These are phyloP conservation scores for Eurystomus glaucurus DNA, from an alignment of 2,797 vertebrate genomes.

Conservation along the genomic window DNA sequence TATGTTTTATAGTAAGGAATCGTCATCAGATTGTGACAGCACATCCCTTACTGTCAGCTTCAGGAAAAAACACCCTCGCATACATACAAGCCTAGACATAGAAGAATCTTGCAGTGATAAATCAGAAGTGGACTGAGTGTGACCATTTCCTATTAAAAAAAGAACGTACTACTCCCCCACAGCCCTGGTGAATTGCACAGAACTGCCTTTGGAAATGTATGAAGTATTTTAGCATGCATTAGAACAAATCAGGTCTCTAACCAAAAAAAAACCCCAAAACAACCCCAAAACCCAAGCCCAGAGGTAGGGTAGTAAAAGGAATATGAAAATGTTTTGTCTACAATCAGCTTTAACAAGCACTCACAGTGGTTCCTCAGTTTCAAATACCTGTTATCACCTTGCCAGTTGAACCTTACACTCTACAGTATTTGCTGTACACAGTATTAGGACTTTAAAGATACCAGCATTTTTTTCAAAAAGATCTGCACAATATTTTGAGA, in stretches of 20 bases:
- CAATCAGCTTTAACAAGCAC: neutral
- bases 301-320: neutral
- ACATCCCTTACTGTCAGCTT: neutral
- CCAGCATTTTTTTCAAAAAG: neutral
- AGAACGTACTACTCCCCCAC: neutral
- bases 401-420: neutral
- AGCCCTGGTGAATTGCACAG: neutral
- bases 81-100: neutral
- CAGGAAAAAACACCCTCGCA: neutral
- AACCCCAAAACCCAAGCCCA: neutral
- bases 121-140: neutral
- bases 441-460: neutral
- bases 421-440: neutral
- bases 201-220: neutral
- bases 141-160: neutral
- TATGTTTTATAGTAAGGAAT: neutral
- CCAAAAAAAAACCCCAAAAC: rapidly evolving
- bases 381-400: neutral
- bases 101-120: neutral
- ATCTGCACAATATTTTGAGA: neutral
- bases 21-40: neutral
- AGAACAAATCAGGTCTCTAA: neutral
- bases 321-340: neutral
- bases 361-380: neutral
- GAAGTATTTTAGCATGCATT: neutral